phyloP scores from a whole-genome alignment of 2,888 invertebrate species.

The Sisyra nigra region DNA sequence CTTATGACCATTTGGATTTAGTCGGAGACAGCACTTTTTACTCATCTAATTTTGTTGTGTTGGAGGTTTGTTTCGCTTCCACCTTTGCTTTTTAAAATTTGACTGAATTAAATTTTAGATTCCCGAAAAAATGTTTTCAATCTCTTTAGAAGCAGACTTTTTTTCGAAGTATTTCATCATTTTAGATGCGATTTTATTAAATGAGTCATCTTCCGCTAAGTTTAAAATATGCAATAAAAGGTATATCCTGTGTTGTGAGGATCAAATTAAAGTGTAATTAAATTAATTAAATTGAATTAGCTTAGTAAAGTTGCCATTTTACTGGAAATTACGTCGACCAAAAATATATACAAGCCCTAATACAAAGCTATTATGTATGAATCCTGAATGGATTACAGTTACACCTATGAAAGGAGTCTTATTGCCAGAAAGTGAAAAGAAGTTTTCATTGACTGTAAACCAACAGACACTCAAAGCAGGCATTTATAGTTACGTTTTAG shows the following conservation, averaged over 20 bases:
- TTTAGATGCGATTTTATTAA: constrained; percentile 14
- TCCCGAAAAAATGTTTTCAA: constrained; percentile 6
- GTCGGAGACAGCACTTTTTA: constrained; percentile 28
- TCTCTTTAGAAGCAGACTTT: constrained; percentile 12
- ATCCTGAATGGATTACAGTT: constrained; percentile 18
- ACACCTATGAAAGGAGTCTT: constrained; percentile 17
- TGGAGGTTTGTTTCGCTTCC: constrained; percentile 12
- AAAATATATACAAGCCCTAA: constrained; percentile 1
- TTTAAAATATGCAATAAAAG: constrained; percentile 18
- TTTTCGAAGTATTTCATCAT: constrained; percentile 16
- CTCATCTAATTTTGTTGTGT: constrained; percentile 16
- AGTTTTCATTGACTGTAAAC: constrained; percentile 19
- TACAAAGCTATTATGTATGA: constrained; percentile 11
- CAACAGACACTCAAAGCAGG: constrained; percentile 15
- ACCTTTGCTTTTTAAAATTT: background rate
- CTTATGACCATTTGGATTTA: constrained; percentile 23
- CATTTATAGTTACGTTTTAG: constrained; percentile 20
- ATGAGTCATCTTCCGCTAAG: constrained; percentile 8
- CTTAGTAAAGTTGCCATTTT: constrained; percentile 17
- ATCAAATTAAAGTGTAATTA: no score
- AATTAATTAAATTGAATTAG: no score
- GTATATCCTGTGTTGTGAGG: no score
- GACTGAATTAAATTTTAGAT: constrained; percentile 1
- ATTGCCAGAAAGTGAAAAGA: constrained; percentile 17
- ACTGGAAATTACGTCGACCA: constrained; percentile 18